phyloP scores from a whole-genome alignment of 2,888 invertebrate species.

The Limenitis camilla region DNA sequence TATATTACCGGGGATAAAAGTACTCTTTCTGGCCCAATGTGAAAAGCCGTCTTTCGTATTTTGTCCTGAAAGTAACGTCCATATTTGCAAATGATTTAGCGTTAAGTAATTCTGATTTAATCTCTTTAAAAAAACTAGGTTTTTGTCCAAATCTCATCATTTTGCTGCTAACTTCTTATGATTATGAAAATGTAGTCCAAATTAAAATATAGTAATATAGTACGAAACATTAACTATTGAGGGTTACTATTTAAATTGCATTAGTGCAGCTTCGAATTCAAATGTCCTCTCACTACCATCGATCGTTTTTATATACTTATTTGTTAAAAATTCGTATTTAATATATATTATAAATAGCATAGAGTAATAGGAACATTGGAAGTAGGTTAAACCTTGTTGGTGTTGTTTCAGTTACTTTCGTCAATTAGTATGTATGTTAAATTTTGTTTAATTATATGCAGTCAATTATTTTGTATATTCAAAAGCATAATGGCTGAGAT shows the following conservation, averaged over 20 bases:
- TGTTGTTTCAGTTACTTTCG: conserved; percentile 64
- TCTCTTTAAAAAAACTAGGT: conserved; percentile 32
- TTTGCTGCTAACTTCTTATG: conserved; percentile 8
- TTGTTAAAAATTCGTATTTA: conserved; percentile 57
- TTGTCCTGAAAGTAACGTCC: conserved; percentile 71
- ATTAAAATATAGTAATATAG: neutral
- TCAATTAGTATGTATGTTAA: conserved; percentile 55
- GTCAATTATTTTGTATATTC: conserved; percentile 17
- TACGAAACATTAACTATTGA: neutral
- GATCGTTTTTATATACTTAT: conserved; percentile 42
- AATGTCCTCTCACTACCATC: conserved; percentile 1
- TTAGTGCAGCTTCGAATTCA: neutral
- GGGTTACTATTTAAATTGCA: conserved; percentile 5
- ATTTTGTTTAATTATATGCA: conserved; percentile 30
- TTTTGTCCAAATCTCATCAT: conserved; percentile 16
- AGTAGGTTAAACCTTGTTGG: conserved; percentile 57
- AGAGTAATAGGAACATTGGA: conserved; percentile 32
- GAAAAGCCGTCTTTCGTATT: conserved; percentile 63
- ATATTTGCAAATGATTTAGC: conserved; percentile 70
- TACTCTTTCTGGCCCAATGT: conserved; percentile 40
- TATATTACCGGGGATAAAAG: conserved; percentile 5
- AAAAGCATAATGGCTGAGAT: too few species aligned
- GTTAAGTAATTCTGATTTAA: conserved; percentile 61
- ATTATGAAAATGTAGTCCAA: conserved; percentile 8
- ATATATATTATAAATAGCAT: conserved; percentile 28